Evolutionary conservation across 1,140 invertebrate species (phyloP).

Genomic region (Drosophila dunni): DNA sequence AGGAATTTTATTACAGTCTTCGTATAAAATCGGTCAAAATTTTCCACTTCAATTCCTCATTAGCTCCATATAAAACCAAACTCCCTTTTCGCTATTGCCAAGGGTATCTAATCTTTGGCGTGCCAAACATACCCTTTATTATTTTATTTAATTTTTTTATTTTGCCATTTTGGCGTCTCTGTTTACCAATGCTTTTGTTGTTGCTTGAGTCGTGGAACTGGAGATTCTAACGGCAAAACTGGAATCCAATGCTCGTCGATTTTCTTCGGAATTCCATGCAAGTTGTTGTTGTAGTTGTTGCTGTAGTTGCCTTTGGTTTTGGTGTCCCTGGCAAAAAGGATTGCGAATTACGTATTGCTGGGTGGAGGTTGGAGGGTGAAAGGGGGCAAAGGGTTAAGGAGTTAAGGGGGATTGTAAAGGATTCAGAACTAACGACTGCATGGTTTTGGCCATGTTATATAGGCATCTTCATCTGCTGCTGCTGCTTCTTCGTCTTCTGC

Average conservation of each 20-base stretch:
- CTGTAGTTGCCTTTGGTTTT: slow-evolving; percentile 36
- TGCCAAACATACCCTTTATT: background rate
- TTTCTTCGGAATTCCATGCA: slow-evolving; percentile 74
- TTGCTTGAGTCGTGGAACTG: slow-evolving; percentile 42
- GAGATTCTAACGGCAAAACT: slow-evolving; percentile 39
- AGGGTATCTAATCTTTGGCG: too few relatives aligned
- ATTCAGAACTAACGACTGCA: slow-evolving; percentile 58
- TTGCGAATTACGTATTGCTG: slow-evolving; percentile 49
- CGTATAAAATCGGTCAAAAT: too few relatives aligned
- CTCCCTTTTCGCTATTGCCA: too few relatives aligned
- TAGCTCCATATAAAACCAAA: too few relatives aligned
- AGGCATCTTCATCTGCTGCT: slow-evolving; percentile 14
- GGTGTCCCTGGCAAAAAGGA: slow-evolving; percentile 61
- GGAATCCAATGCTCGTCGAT: slow-evolving; percentile 81
- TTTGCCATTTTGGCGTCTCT: slow-evolving; percentile 42
- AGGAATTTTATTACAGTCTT: too few relatives aligned
- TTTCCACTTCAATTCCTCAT: too few relatives aligned
- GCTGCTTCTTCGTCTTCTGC: background rate
- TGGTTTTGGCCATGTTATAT: slow-evolving; percentile 11
- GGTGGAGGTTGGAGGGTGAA: background rate
- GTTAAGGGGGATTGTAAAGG: slow-evolving; percentile 5
- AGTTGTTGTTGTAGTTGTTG: slow-evolving; percentile 43
- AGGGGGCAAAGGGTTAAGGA: background rate
- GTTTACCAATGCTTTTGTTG: slow-evolving; percentile 38
- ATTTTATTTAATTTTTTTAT: slow-evolving; percentile 35